phyloP scores from a whole-genome alignment of 2,113 vertebrate genomes.

The Xyrauchen texanus region DNA sequence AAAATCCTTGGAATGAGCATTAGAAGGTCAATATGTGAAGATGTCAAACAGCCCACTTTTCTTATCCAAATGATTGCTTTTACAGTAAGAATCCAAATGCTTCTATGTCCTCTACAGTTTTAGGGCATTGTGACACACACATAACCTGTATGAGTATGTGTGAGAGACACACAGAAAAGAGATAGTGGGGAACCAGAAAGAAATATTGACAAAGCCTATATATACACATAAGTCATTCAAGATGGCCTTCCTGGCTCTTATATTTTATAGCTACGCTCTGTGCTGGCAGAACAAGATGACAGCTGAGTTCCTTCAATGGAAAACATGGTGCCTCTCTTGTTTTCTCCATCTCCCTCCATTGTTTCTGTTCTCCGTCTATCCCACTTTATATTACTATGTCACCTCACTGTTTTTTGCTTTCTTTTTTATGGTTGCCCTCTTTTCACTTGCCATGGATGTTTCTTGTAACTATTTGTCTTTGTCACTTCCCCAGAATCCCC shows the following conservation, averaged over 20 bases:
- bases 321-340: conserved; percentile 76
- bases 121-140: too few relatives aligned
- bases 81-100: too few relatives aligned
- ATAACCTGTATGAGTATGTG: neutral
- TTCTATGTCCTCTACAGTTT: too few relatives aligned
- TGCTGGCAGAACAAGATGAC: conserved; percentile 79
- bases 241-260: conserved; percentile 69
- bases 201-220: conserved; percentile 82
- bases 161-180: conserved; percentile 10
- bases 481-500: conserved; percentile 54
- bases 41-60: too few relatives aligned
- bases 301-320: conserved; percentile 81
- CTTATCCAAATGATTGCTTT: too few relatives aligned
- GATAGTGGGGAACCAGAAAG: conserved; percentile 71
- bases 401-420: conserved; percentile 53
- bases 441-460: conserved; percentile 70
- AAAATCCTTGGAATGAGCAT: too few relatives aligned
- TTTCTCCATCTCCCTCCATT: conserved; percentile 64
- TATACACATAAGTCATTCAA: conserved; percentile 82
- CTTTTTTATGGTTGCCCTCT: conserved; percentile 66
- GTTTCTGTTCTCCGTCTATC: conserved; percentile 69
- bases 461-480: conserved; percentile 73
- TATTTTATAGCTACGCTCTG: conserved; percentile 80
- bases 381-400: conserved; percentile 80
- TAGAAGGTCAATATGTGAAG: too few relatives aligned